Conservation (phyloP, 1,140 invertebrate genomes). For the Riptortus pedestris region DNA sequence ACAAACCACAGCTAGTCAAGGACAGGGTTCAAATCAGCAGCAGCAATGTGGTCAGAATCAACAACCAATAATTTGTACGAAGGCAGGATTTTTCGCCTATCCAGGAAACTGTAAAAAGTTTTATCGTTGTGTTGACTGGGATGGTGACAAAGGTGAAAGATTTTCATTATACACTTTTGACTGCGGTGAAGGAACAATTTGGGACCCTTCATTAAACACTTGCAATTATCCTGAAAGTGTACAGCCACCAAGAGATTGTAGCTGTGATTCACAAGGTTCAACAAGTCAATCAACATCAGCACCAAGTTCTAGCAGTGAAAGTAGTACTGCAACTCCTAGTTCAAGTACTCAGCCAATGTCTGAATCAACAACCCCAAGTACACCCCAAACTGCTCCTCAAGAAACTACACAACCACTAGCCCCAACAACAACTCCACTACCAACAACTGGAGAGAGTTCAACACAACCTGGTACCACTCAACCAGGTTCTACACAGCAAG, state of each 20-base stretch:
- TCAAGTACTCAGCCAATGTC: constrained; percentile 20
- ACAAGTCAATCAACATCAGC: constrained; percentile 11
- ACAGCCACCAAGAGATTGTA: constrained; percentile 42
- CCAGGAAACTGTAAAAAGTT: constrained; percentile 55
- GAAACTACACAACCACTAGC: not conserved
- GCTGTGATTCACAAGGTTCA: constrained; percentile 6
- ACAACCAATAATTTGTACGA: constrained; percentile 31
- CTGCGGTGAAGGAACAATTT: constrained; percentile 45
- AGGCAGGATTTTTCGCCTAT: constrained; percentile 51
- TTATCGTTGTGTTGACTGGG: constrained; percentile 56
- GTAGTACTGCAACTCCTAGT: not conserved
- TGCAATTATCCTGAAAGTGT: constrained; percentile 46
- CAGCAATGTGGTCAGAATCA: not conserved
- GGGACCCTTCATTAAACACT: constrained; percentile 41
- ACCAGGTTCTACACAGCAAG: constrained; percentile 11
- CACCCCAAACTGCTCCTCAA: constrained; percentile 16
- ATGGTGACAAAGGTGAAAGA: constrained; percentile 46
- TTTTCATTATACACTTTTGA: constrained; percentile 46
- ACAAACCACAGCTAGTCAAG: constrained; percentile 7
- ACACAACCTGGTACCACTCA: constrained; percentile 15
- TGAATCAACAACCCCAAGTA: constrained; percentile 1
- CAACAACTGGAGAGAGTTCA: not conserved
- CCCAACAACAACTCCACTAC: not conserved
- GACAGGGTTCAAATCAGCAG: constrained; percentile 12
- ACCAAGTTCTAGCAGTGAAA: constrained; percentile 6